Evolutionary conservation across 1,140 invertebrate genomes (phyloP).

Genomic region (Aphis craccivora): DNA sequence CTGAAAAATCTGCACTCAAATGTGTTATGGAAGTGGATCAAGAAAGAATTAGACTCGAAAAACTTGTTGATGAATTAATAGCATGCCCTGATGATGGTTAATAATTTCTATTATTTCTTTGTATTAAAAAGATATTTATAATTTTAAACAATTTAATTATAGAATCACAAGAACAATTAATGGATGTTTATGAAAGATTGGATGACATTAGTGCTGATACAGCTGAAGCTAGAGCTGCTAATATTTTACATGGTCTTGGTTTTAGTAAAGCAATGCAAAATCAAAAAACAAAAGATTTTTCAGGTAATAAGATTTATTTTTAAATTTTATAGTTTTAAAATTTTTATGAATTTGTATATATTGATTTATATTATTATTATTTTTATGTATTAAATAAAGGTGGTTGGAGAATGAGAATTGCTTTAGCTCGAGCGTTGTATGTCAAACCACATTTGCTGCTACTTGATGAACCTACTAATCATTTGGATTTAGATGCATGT

Average conservation of each 20-base stretch:
- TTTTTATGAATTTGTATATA: not conserved
- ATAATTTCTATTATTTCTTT: slow-evolving; percentile 9
- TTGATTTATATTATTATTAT: not conserved
- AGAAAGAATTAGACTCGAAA: slow-evolving; percentile 90
- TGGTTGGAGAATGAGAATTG: slow-evolving; percentile 99
- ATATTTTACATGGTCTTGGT: slow-evolving; percentile 95
- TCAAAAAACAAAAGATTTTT: slow-evolving; percentile 92
- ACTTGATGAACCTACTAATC: slow-evolving; percentile 97
- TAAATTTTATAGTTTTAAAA: not conserved
- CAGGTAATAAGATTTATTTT: slow-evolving; percentile 68
- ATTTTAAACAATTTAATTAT: slow-evolving; percentile 40
- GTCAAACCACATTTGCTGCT: slow-evolving; percentile 93
- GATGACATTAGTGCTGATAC: slow-evolving; percentile 97
- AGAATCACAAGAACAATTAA: slow-evolving; percentile 92
- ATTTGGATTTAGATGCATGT: slow-evolving; percentile 98
- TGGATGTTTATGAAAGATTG: slow-evolving; percentile 97
- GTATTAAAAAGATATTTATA: not conserved
- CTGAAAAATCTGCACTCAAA: slow-evolving; percentile 89
- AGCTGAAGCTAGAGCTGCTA: slow-evolving; percentile 91
- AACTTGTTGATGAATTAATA: slow-evolving; percentile 88
- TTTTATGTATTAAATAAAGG: slow-evolving; percentile 64
- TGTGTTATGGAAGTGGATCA: slow-evolving; percentile 99
- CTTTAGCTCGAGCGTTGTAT: slow-evolving; percentile 90
- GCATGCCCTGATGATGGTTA: slow-evolving; percentile 86
- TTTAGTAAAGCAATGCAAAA: slow-evolving; percentile 95